Conservation (phyloP, 2,113 vertebrate species). For the Dipodomys spectabilis region DNA sequence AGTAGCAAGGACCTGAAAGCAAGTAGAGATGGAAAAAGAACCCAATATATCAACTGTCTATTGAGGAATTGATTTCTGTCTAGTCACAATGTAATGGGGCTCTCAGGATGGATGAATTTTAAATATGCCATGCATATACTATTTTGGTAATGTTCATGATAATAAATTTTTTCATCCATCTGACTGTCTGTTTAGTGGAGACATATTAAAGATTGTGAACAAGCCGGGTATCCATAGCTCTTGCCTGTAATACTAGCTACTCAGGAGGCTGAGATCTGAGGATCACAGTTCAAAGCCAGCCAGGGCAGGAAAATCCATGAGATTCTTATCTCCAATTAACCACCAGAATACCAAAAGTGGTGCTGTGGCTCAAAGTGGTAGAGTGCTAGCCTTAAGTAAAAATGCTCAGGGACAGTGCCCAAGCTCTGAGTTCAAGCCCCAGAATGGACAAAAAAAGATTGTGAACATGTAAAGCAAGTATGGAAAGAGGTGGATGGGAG, state of each 20-base stretch:
- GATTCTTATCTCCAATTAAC: too few species aligned
- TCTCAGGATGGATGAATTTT: neutral
- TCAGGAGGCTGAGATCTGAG: too few species aligned
- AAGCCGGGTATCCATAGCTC: too few species aligned
- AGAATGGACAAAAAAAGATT: too few species aligned
- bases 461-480: neutral
- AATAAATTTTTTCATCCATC: neutral
- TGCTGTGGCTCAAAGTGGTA: too few species aligned
- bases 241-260: too few species aligned
- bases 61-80: neutral
- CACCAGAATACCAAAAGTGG: too few species aligned
- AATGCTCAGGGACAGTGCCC: too few species aligned
- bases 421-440: too few species aligned
- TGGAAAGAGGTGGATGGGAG: neutral
- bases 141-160: neutral
- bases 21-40: neutral
- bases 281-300: too few species aligned
- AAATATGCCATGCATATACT: neutral
- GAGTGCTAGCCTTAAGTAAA: too few species aligned
- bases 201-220: neutral
- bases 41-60: neutral
- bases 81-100: neutral
- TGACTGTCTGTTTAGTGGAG: neutral
- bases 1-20: neutral
- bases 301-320: too few species aligned